Evolutionary conservation across 1,140 invertebrate genomes (phyloP).

Genomic region (Schlechtendalia chinensis): DNA sequence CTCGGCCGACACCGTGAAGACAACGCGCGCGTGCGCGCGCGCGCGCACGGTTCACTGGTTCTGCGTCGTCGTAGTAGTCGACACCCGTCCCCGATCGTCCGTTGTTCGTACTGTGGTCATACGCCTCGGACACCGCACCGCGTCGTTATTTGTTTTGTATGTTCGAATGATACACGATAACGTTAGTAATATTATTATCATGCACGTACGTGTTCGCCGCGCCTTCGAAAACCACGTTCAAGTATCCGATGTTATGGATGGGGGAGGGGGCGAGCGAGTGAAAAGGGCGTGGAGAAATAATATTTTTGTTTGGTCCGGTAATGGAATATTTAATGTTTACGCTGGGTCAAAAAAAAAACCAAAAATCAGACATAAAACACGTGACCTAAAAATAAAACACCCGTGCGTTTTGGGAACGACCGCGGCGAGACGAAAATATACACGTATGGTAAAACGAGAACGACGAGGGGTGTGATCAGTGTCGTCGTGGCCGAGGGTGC

Average conservation of each 20-base stretch:
- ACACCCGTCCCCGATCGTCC: constrained; percentile 25
- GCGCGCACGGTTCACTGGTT: constrained; percentile 46
- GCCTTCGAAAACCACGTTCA: constrained; percentile 23
- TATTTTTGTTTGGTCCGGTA: background rate
- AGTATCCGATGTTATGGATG: no score
- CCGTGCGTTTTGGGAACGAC: background rate
- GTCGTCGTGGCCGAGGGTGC: background rate
- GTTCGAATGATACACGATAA: background rate
- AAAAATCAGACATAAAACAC: constrained; percentile 16
- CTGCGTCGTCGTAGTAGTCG: constrained; percentile 19
- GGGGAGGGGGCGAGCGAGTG: no score
- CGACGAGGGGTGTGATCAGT: background rate
- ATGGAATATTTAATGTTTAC: background rate
- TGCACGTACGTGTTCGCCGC: background rate
- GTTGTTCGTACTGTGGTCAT: background rate
- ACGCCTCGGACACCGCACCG: constrained; percentile 1
- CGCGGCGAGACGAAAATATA: background rate
- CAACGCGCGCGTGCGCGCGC: constrained; percentile 6
- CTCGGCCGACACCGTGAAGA: constrained; percentile 29
- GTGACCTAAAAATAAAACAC: constrained; percentile 24
- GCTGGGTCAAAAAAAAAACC: background rate
- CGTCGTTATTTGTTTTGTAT: constrained; percentile 9
- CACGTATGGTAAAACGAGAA: background rate
- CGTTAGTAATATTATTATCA: background rate
- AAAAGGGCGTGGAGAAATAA: constrained; percentile 9